phyloP scores from a whole-genome alignment of 2,888 invertebrate genomes.

The Oasisia sp. region DNA sequence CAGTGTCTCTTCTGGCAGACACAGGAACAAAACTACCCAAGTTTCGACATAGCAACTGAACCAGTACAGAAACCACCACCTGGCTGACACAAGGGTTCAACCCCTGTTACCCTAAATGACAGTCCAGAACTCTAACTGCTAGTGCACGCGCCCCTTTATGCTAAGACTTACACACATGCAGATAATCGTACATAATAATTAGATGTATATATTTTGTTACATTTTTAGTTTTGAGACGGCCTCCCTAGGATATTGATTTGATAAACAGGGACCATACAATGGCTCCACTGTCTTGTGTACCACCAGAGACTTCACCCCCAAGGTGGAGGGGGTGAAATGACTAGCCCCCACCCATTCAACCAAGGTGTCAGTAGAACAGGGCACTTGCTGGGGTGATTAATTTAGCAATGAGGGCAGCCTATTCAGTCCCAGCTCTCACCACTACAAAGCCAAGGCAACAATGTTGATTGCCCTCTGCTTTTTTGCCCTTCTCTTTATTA shows the following conservation, averaged over 20 bases:
- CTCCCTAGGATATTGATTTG: neutral
- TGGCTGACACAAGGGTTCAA: too few species aligned
- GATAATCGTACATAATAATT: too few species aligned
- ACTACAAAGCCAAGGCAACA: slow-evolving; percentile 13
- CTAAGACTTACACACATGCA: too few species aligned
- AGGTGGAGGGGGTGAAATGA: neutral
- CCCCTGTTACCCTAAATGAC: too few species aligned
- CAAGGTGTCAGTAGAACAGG: neutral
- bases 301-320: neutral
- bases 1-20: too few species aligned
- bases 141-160: too few species aligned
- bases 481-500: neutral
- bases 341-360: neutral
- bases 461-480: neutral
- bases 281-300: neutral
- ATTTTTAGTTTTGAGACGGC: neutral
- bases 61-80: too few species aligned
- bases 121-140: too few species aligned
- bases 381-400: neutral
- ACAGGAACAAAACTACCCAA: too few species aligned
- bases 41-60: too few species aligned
- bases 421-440: neutral
- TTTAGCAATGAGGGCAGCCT: neutral
- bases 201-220: neutral
- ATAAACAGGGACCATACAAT: neutral